Evolutionary conservation across 2,797 vertebrate species (phyloP).

Genomic region (Petrocephalus schoutedeni): DNA sequence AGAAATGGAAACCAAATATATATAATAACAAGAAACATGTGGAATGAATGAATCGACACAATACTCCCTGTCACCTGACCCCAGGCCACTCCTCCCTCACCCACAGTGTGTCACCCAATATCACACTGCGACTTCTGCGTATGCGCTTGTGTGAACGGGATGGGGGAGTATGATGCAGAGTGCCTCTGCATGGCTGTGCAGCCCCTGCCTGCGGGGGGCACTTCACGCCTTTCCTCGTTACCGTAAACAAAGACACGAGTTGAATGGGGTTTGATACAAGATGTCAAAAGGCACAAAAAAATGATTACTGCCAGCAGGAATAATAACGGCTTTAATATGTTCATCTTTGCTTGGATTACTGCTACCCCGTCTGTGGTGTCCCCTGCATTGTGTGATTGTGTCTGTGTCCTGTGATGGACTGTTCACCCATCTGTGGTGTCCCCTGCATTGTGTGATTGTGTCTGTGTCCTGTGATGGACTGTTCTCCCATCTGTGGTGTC

Average conservation of each 20-base stretch:
- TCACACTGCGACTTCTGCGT: neutral
- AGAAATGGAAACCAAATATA: constrained; percentile 1
- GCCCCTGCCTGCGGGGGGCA: neutral
- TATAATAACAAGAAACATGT: constrained; percentile 1
- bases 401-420: neutral
- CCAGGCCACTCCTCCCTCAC: neutral
- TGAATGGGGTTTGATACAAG: neutral
- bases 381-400: neutral
- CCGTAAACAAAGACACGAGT: neutral
- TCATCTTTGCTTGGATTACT: neutral
- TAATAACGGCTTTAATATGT: neutral
- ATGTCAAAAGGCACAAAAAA: neutral
- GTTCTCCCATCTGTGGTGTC: neutral
- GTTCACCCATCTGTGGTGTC: no score
- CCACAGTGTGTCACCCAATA: neutral
- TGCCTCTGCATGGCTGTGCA: neutral
- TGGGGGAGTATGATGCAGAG: neutral
- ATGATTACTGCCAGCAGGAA: neutral
- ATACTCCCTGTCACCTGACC: neutral
- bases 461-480: neutral
- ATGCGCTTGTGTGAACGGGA: neutral
- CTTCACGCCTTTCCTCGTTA: neutral
- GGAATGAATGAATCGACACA: neutral
- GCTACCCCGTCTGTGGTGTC: neutral
- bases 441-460: neutral